Base-by-base conservation (phyloP, 2,888 invertebrate species). In the Polia nebulosa region DNA sequence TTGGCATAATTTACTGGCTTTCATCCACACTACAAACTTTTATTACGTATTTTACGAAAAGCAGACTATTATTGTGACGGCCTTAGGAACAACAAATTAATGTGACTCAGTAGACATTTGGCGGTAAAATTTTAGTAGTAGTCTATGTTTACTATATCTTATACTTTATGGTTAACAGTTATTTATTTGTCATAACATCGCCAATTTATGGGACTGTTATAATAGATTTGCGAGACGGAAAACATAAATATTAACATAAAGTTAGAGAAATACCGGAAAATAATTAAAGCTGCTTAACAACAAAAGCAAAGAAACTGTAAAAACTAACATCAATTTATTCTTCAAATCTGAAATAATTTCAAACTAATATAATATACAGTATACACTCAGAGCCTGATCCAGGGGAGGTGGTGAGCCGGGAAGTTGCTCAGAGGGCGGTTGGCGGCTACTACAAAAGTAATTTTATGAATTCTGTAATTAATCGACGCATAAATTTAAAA, bases 1-100 rank as follows among this genome's bases (percentile, higher is more conserved):
- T 86, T 81, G 80, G 78, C 80, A 45, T 62, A 60, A 58, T 57
- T 75, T 64, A 76, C 73, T 61, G 72, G 55, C 78, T 64, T 71
- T 47, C 56, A 57, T 56, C 57, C 66, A 61, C 61, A 61, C 20
- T 61, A 63, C 49, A 47, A 45, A 45, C 13, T 39, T 61, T 51
- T 29, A 57, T 36, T 44, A 53, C 22, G 52, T 60, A 29, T 60
- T 34, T 34, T 56, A 47, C 34, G 34, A 56, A 72, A 41, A 20
- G 0, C 15, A 27, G 29, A 22, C 22, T 36, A 11, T 29, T 36
- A 75, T 74, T 57, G 29, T 45, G 44, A 27, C 52, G 17, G 36
- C 9, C 11, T 8, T 27, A 45, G 29, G 7, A 36, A 27, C 27
- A 45, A 45, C 49, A 25, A 61, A 60, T 36, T 34, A 39, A 17